phyloP scores from a whole-genome alignment of 2,113 vertebrate species.

The Platysternon megacephalum region DNA sequence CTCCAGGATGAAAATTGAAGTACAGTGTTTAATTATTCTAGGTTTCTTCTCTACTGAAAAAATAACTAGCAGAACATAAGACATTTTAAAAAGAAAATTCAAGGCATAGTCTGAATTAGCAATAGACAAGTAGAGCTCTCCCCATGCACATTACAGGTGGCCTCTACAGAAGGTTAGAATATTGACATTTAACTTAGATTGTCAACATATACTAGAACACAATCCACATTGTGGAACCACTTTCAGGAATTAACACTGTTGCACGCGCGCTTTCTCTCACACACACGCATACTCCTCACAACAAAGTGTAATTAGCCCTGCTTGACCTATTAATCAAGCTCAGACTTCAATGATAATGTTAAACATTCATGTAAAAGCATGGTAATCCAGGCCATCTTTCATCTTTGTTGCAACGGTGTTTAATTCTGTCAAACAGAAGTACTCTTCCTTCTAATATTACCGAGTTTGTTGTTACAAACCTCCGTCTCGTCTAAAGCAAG shows the following conservation, averaged over 20 bases:
- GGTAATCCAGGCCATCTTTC: slow-evolving; percentile 53
- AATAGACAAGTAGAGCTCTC: background rate
- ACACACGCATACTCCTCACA: background rate
- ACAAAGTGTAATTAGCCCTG: slow-evolving; percentile 50
- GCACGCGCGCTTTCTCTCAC: rapidly evolving
- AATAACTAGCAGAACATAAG: background rate
- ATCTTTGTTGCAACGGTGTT: background rate
- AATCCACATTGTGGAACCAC: background rate
- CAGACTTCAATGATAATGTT: background rate
- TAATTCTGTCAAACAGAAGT: background rate
- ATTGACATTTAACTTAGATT: background rate
- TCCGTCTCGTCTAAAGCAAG: rapidly evolving
- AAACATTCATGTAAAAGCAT: background rate
- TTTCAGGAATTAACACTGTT: background rate
- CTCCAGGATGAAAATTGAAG: background rate
- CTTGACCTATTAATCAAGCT: slow-evolving; percentile 59
- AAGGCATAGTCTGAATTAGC: background rate
- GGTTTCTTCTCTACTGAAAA: background rate
- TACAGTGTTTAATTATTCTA: background rate
- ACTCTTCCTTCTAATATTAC: background rate
- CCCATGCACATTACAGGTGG: background rate
- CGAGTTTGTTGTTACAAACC: background rate
- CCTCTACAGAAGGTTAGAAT: background rate
- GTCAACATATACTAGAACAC: background rate
- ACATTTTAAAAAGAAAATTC: background rate